Conservation (phyloP, 2,888 invertebrate genomes). For the Adela reaumurella region DNA sequence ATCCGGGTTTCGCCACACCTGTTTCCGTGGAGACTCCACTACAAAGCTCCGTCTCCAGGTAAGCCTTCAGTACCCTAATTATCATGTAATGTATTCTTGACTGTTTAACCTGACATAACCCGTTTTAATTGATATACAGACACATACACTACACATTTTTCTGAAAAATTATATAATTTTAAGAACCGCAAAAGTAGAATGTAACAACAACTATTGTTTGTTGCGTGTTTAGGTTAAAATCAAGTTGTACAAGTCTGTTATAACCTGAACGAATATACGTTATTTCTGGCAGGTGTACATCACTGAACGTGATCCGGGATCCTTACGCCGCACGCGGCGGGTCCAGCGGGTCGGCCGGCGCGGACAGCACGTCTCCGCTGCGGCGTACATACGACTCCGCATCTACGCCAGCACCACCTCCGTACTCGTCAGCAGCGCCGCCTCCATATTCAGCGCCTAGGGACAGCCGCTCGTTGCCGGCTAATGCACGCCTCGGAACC, state of each 20-base stretch:
- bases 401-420: slow-evolving; percentile 16
- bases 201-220: too few species aligned
- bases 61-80: too few species aligned
- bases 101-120: too few species aligned
- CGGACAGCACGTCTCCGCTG: slow-evolving; percentile 49
- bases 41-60: slow-evolving; percentile 81
- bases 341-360: slow-evolving; percentile 45
- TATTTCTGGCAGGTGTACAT: slow-evolving; percentile 77
- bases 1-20: slow-evolving; percentile 74
- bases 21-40: slow-evolving; percentile 84
- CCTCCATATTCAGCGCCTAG: slow-evolving; percentile 35
- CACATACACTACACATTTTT: too few species aligned
- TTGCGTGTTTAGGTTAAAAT: too few species aligned
- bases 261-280: too few species aligned
- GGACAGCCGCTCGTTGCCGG: slow-evolving; percentile 64
- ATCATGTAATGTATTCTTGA: too few species aligned
- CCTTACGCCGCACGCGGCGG: slow-evolving; percentile 58
- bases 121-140: too few species aligned
- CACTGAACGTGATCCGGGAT: slow-evolving; percentile 77
- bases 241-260: too few species aligned
- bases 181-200: too few species aligned
- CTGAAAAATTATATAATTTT: too few species aligned
- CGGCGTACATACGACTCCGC: slow-evolving; percentile 38
- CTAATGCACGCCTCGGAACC: slow-evolving; percentile 29
- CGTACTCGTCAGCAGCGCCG: slow-evolving; percentile 28